Percentiles rank a stretch among this genome's conserved stretches.
Conservation (phyloP, 2,797 vertebrate species). For the Leucoraja ocellata region DNA sequence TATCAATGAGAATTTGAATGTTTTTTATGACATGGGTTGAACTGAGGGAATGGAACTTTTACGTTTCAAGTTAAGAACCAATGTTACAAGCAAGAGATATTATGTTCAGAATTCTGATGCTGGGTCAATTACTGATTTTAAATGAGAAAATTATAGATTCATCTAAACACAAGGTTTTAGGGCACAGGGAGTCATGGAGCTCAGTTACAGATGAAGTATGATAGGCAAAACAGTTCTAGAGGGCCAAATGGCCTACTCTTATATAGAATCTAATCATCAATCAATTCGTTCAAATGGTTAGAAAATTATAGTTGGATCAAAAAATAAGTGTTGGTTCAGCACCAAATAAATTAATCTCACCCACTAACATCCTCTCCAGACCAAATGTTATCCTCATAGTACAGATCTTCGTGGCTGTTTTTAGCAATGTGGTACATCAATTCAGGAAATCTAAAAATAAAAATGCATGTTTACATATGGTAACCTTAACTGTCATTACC, state of each 20-base stretch:
- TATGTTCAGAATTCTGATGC: not conserved
- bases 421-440: constrained; percentile 78
- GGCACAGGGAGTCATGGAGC: not conserved
- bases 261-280: not conserved
- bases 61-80: not conserved
- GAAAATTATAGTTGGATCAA: not conserved
- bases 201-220: not conserved
- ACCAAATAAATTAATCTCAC: constrained; percentile 52
- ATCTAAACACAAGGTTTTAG: not conserved
- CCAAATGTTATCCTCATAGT: constrained; percentile 97
- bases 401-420: constrained; percentile 87
- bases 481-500: not conserved
- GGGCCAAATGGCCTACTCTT: not conserved
- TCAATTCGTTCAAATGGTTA: not conserved
- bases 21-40: not conserved
- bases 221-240: not conserved
- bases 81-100: not conserved
- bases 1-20: not conserved
- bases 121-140: not conserved
- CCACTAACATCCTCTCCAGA: constrained; percentile 81
- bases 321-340: not conserved
- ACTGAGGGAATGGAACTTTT: not conserved
- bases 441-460: constrained; percentile 72
- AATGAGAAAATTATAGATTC: not conserved
- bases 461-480: not conserved